Conservation (phyloP, 2,888 invertebrate species). For the Yponomeuta plumbellus region DNA sequence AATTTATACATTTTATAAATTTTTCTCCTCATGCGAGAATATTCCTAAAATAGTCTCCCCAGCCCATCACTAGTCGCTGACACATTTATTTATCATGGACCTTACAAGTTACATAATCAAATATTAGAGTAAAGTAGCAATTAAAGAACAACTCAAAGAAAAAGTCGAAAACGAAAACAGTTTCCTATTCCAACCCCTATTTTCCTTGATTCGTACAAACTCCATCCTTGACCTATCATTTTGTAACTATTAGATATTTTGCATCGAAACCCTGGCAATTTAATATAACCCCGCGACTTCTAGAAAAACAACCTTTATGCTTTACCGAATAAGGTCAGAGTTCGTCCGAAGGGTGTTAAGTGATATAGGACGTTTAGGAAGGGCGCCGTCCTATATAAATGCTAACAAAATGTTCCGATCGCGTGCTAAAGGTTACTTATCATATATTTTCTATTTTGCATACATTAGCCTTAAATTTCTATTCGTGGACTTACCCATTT, state of each 20-base stretch:
- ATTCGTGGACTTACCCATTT: conserved; percentile 3
- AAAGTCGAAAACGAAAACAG: background rate
- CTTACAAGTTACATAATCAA: too few species aligned
- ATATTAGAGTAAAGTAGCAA: too few species aligned
- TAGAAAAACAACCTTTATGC: conserved; percentile 33
- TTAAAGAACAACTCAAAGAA: too few species aligned
- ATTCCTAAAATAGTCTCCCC: too few species aligned
- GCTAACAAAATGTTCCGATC: conserved; percentile 69
- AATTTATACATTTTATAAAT: too few species aligned
- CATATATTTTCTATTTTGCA: conserved; percentile 67
- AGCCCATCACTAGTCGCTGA: too few species aligned
- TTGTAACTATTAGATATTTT: conserved; percentile 29
- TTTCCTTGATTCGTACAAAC: conserved; percentile 21
- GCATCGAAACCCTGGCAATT: conserved; percentile 1
- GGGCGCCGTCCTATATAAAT: conserved; percentile 54
- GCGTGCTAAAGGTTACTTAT: conserved; percentile 67
- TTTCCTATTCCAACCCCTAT: conserved; percentile 9
- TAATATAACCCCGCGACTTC: background rate
- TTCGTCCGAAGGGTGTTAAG: conserved; percentile 22
- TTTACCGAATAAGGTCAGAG: conserved; percentile 24
- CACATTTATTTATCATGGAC: too few species aligned
- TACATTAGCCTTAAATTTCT: conserved; percentile 48
- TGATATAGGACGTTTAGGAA: conserved; percentile 32
- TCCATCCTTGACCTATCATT: conserved; percentile 24
- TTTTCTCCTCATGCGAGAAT: too few species aligned